Evolutionary conservation across 2,888 invertebrate genomes (phyloP), one percentile per base, ranked within the genome.

Genomic region (Lordiphosa fenestrarum): DNA sequence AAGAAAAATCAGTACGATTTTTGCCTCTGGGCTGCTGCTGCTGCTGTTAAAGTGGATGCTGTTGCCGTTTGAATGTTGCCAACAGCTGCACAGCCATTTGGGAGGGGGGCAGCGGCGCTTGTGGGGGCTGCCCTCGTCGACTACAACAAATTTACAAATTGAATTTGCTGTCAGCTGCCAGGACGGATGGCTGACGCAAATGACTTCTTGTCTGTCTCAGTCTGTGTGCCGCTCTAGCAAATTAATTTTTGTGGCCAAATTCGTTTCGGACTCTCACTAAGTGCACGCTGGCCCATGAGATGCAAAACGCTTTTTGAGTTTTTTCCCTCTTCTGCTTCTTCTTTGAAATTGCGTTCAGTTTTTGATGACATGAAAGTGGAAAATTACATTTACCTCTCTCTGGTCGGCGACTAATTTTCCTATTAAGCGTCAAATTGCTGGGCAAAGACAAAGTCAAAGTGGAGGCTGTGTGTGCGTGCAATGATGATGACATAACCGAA

Each of bases 151-250:
- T 73, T 52, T 73, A 59, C 76, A 77, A 77, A 83, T 77, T 77
- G 76, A 77, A 77, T 76, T 83, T 77, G 56, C 63, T 77, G 84
- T 83, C 76, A 76, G 77, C 76, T 80, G 81, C 57, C 68, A 67
- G 71, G 76, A 83, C 59, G 76, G 81, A 80, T 83, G 76, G 63
- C 71, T 83, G 76, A 77, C 76, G 76, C 84, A 77, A 77, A 83
- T 77, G 84, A 80, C 77, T 55, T 66, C 50, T 23, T 42, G 49
- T 55, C 61, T 62, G 62, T 37, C 55, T 55, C 52, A 33, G 53
- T 56, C 38, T 44, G 9, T 44, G 9, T 30, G 30, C 30, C 9
- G 30, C 40, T 51, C 12, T 25, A 55, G 44, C 59, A 80, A 80
- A 77, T 71, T 66, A 58, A 68, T 64, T 80, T 76, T 59, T 73